These are phyloP conservation scores for Heterohyrax brucei DNA, from an alignment of 2,797 vertebrate genomes.

Conservation along the genomic window DNA sequence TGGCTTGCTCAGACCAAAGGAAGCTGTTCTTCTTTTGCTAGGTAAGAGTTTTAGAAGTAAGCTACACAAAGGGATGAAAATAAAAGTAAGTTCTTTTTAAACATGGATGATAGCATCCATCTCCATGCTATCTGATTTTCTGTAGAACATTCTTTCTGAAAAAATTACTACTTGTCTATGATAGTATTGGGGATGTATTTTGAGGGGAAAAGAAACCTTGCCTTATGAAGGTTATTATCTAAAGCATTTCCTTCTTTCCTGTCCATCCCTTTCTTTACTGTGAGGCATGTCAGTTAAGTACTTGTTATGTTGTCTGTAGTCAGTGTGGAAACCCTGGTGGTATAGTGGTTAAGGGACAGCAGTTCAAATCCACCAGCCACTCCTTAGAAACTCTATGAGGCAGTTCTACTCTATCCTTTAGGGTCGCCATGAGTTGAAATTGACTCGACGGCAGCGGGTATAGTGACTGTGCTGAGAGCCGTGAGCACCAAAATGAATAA, in stretches of 20 bases:
- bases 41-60: background rate
- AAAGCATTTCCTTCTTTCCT: background rate
- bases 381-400: no score
- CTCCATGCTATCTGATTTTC: background rate
- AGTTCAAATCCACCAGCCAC: no score
- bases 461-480: background rate
- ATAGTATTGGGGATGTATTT: background rate
- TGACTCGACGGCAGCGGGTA: no score
- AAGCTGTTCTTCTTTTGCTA: background rate
- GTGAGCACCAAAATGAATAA: background rate
- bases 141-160: constrained; percentile 3
- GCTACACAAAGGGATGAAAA: background rate
- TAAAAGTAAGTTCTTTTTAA: background rate
- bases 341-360: no score
- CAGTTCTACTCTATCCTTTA: no score
- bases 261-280: background rate
- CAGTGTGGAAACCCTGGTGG: no score
- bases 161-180: background rate
- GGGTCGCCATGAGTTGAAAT: no score
- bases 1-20: no score
- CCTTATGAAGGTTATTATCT: background rate
- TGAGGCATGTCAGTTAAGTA: constrained; percentile 1
- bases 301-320: background rate
- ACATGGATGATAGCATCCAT: background rate
- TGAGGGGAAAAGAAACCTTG: background rate